A percentile compares a stretch with the other conserved stretches of the same genome.
Evolutionary conservation across 2,888 invertebrate species (phyloP).

Genomic region (Dolomedes plantarius): DNA sequence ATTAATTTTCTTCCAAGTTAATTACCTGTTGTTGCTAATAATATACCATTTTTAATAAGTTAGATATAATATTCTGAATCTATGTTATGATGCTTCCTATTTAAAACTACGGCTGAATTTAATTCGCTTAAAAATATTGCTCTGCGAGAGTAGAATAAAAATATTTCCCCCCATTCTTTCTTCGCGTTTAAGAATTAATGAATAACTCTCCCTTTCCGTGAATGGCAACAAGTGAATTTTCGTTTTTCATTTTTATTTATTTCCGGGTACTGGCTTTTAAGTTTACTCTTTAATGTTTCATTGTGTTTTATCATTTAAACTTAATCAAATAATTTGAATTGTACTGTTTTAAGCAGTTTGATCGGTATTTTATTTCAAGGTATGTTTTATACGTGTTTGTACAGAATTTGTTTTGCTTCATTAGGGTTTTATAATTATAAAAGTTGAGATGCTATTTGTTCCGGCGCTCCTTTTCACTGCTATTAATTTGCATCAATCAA

Average conservation of each 20-base stretch:
- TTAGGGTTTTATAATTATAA: too few species aligned
- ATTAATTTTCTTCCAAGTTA: neutral
- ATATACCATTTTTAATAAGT: neutral
- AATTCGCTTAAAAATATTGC: conserved; percentile 18
- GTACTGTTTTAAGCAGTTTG: neutral
- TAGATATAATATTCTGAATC: neutral
- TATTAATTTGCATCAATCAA: too few species aligned
- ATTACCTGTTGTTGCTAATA: conserved; percentile 1
- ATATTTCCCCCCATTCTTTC: conserved; percentile 12
- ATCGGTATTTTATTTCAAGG: too few species aligned
- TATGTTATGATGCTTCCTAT: neutral
- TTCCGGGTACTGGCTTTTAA: conserved; percentile 6
- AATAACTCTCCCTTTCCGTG: conserved; percentile 4
- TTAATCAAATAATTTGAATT: conserved; percentile 4
- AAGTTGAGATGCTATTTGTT: too few species aligned
- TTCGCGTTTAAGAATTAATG: conserved; percentile 16
- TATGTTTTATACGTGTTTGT: too few species aligned
- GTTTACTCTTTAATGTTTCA: neutral
- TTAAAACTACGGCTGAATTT: neutral
- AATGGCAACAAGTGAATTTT: conserved; percentile 16
- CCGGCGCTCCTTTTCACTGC: too few species aligned
- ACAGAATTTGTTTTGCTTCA: too few species aligned
- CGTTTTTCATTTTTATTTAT: conserved; percentile 2
- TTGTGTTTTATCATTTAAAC: conserved; percentile 9
- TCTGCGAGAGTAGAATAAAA: conserved; percentile 1